Evolutionary conservation across 1,140 invertebrate species (phyloP).

Genomic region (Drosophila pandora): DNA sequence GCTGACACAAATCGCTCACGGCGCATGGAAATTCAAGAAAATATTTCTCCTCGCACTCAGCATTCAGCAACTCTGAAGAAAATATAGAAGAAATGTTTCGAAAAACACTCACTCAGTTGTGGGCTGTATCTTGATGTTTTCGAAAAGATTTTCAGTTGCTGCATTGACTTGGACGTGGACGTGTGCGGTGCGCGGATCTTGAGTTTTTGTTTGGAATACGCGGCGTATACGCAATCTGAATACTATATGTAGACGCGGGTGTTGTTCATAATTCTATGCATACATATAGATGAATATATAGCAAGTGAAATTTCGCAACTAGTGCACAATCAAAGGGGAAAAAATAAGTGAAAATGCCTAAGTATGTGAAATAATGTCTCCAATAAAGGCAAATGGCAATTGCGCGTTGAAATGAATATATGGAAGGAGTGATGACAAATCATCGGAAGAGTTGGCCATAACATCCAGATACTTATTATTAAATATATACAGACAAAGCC

Average conservation of each 20-base stretch:
- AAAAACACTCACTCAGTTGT: slow-evolving; percentile 43
- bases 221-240: slow-evolving; percentile 69
- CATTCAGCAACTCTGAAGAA: slow-evolving; percentile 45
- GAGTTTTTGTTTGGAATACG: slow-evolving; percentile 51
- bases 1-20: slow-evolving; percentile 56
- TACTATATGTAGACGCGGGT: slow-evolving; percentile 54
- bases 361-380: slow-evolving; percentile 66
- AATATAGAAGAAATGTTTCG: neutral
- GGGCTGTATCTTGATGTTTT: slow-evolving; percentile 59
- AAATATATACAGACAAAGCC: slow-evolving; percentile 14
- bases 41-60: slow-evolving; percentile 49
- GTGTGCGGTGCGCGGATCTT: slow-evolving; percentile 63
- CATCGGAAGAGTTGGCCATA: slow-evolving; percentile 9
- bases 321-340: slow-evolving; percentile 35
- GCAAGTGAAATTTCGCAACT: slow-evolving; percentile 65
- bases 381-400: slow-evolving; percentile 56
- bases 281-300: slow-evolving; percentile 39
- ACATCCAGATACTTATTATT: slow-evolving; percentile 6
- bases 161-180: slow-evolving; percentile 75
- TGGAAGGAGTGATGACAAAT: slow-evolving; percentile 54
- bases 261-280: slow-evolving; percentile 33
- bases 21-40: slow-evolving; percentile 72
- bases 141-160: slow-evolving; percentile 77
- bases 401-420: slow-evolving; percentile 37
- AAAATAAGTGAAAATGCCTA: slow-evolving; percentile 60